These are phyloP conservation scores for Arctia plantaginis DNA, from an alignment of 2,888 invertebrate genomes.

Conservation along the genomic window DNA sequence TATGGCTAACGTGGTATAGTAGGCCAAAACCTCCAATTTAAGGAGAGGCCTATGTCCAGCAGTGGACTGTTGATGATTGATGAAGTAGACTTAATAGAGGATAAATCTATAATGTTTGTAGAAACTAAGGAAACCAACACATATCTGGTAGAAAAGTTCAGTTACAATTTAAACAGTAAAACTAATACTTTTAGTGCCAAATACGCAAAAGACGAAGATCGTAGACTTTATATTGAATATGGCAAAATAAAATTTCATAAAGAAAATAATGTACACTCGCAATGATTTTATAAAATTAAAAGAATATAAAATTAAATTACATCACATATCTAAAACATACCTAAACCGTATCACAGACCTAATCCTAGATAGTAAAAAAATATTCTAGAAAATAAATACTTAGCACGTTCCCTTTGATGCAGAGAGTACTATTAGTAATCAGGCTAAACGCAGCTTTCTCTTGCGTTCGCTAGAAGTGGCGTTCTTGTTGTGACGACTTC, in stretches of 20 bases:
- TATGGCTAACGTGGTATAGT: too few species aligned
- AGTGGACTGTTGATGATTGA: too few species aligned
- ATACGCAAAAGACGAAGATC: too few species aligned
- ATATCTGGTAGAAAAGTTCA: too few species aligned
- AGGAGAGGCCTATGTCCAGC: too few species aligned
- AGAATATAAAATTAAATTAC: neutral
- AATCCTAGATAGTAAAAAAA: constrained; percentile 49
- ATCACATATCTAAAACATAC: constrained; percentile 17
- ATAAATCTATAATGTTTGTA: too few species aligned
- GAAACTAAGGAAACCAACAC: too few species aligned
- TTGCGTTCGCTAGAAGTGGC: constrained; percentile 89
- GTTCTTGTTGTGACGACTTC: constrained; percentile 91
- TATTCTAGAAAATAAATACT: constrained; percentile 40
- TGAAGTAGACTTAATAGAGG: too few species aligned
- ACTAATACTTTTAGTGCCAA: too few species aligned
- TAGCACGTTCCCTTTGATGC: constrained; percentile 50
- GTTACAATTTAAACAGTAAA: too few species aligned
- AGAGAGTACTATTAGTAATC: constrained; percentile 42
- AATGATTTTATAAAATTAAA: neutral
- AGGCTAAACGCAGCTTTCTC: constrained; percentile 89
- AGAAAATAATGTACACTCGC: neutral
- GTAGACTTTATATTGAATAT: neutral
- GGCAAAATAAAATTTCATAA: neutral
- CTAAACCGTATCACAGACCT: constrained; percentile 40
- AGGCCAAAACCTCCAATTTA: too few species aligned